A percentile compares a stretch with the other conserved stretches of the same genome.
These are phyloP conservation scores for Gephyroberyx darwinii DNA, from an alignment of 2,797 vertebrate species.

Conservation along the genomic window DNA sequence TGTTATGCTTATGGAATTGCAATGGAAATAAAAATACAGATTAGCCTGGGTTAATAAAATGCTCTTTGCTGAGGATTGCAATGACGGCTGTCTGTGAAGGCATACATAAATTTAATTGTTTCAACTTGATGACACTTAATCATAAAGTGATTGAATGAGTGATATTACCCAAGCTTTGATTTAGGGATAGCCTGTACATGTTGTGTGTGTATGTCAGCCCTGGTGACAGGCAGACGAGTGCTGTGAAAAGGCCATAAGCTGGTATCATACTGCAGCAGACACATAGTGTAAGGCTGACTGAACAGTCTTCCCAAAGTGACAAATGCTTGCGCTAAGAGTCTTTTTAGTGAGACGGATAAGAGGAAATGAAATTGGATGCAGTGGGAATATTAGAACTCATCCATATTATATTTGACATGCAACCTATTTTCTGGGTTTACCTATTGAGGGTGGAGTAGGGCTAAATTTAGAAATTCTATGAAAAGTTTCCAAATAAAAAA, in stretches of 20 bases:
- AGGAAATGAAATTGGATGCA: constrained; percentile 41
- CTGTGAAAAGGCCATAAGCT: constrained; percentile 58
- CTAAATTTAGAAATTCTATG: not conserved
- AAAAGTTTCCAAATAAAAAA: constrained; percentile 36
- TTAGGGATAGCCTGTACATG: not conserved
- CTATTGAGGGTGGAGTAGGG: constrained; percentile 9
- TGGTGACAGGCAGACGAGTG: constrained; percentile 43
- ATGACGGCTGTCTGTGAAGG: constrained; percentile 11
- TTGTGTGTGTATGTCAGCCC: constrained; percentile 1
- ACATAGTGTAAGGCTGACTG: constrained; percentile 29
- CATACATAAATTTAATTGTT: constrained; percentile 1
- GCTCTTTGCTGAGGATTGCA: constrained; percentile 5
- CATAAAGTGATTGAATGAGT: constrained; percentile 24
- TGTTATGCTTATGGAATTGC: constrained; percentile 3
- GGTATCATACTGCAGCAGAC: constrained; percentile 58
- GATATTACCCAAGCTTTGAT: constrained; percentile 10
- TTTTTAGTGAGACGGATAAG: constrained; percentile 37
- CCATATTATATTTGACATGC: constrained; percentile 25
- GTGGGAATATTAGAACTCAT: constrained; percentile 35
- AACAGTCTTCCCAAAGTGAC: constrained; percentile 62
- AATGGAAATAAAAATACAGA: constrained; percentile 13
- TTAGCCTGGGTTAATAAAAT: constrained; percentile 2
- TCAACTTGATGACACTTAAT: constrained; percentile 32
- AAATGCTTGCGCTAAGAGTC: constrained; percentile 42
- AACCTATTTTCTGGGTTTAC: constrained; percentile 43